phyloP scores from a whole-genome alignment of 2,888 invertebrate genomes.

The Metopia argyrocephala region DNA sequence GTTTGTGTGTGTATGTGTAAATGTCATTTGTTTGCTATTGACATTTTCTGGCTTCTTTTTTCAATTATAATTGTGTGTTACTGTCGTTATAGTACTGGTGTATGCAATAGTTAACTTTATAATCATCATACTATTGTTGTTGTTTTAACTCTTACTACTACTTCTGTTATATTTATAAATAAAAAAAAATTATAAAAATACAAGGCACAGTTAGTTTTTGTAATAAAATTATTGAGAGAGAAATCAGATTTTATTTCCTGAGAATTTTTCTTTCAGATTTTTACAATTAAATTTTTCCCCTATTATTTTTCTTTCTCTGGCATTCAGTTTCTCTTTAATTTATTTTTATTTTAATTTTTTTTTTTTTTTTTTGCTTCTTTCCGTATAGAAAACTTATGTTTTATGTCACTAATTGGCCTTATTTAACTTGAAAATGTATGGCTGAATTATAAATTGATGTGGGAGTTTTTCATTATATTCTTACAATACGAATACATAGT shows the following conservation, averaged over 20 bases:
- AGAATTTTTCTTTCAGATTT: background rate
- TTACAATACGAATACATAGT: too few relatives aligned
- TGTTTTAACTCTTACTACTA: too few relatives aligned
- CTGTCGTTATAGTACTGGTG: background rate
- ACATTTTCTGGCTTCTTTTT: conserved; percentile 22
- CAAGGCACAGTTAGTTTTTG: too few relatives aligned
- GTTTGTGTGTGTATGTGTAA: conserved; percentile 1
- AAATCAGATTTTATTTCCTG: background rate
- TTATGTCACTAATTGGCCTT: conserved; percentile 42
- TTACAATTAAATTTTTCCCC: conserved; percentile 3
- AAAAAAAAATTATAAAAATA: too few relatives aligned
- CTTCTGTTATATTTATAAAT: too few relatives aligned
- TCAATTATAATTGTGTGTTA: background rate
- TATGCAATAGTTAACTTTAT: background rate
- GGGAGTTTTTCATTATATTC: conserved; percentile 5
- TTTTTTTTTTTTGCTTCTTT: background rate
- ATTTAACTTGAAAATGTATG: conserved; percentile 32
- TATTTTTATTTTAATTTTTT: background rate
- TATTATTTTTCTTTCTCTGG: background rate
- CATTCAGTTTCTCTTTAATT: background rate
- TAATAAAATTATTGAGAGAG: conserved; percentile 1
- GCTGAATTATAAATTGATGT: conserved; percentile 32
- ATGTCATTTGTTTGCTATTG: conserved; percentile 26
- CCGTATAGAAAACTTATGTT: background rate
- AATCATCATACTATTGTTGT: background rate